Evolutionary conservation across 2,888 invertebrate species (phyloP).

Genomic region (Eledone cirrhosa): DNA sequence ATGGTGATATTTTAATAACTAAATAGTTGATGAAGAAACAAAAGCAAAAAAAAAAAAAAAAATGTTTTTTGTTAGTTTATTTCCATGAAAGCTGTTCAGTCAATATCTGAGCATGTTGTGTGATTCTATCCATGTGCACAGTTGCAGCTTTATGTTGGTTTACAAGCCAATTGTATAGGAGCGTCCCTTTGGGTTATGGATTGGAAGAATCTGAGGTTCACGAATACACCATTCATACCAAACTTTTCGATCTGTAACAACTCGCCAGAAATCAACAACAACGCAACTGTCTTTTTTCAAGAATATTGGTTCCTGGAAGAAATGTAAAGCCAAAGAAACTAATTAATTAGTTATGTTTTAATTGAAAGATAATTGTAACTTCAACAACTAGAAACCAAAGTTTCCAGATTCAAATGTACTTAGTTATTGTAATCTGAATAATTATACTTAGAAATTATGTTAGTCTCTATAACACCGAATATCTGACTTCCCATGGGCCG

Average conservation of each 20-base stretch:
- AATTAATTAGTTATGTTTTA: too few species aligned
- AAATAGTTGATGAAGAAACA: too few species aligned
- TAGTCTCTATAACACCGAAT: too few species aligned
- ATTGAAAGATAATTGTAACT: neutral
- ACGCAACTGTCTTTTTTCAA: constrained; percentile 78
- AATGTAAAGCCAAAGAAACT: neutral
- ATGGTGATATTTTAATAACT: too few species aligned
- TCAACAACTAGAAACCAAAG: neutral
- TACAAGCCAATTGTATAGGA: constrained; percentile 77
- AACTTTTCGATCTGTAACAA: constrained; percentile 80
- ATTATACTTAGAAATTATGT: too few species aligned
- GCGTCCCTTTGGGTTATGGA: constrained; percentile 80
- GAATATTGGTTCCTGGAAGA: constrained; percentile 76
- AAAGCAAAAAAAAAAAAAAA: too few species aligned
- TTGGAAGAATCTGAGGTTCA: constrained; percentile 71
- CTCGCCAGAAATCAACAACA: constrained; percentile 87
- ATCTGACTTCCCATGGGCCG: too few species aligned
- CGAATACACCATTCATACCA: constrained; percentile 95
- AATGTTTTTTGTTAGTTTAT: too few species aligned
- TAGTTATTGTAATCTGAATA: neutral
- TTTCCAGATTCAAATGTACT: neutral
- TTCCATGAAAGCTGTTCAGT: too few species aligned
- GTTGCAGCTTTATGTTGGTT: neutral
- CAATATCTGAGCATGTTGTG: too few species aligned
- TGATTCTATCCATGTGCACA: neutral